Evolutionary conservation across 92 coral and sea anemone species (phyloP).

Genomic region (Nematostella vectensis): DNA sequence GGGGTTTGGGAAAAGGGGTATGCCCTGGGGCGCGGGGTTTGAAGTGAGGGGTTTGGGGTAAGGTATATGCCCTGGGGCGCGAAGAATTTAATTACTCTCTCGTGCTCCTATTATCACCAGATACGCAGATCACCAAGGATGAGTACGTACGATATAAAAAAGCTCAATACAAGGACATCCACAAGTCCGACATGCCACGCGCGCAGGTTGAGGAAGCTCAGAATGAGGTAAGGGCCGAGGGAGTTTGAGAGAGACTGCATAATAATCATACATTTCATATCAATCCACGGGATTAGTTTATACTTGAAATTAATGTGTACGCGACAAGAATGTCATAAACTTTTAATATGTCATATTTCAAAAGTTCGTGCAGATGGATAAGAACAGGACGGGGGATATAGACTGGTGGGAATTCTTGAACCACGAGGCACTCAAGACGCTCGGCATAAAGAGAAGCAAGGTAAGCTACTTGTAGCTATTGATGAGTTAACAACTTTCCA

Average conservation of each 20-base stretch:
- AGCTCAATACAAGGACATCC: slow-evolving; percentile 53
- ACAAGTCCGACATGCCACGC: slow-evolving; percentile 44
- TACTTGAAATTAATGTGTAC: too few relatives aligned
- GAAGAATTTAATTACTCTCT: too few relatives aligned
- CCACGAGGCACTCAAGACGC: slow-evolving; percentile 71
- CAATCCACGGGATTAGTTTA: neutral
- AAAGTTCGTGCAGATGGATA: slow-evolving; percentile 79
- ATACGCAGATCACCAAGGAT: slow-evolving; percentile 63
- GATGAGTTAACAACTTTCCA: too few relatives aligned
- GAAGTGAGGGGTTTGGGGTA: too few relatives aligned
- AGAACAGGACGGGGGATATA: slow-evolving; percentile 79
- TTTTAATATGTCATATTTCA: too few relatives aligned
- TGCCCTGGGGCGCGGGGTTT: too few relatives aligned
- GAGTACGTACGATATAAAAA: slow-evolving; percentile 58
- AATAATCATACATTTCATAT: too few relatives aligned
- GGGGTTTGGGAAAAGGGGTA: too few relatives aligned
- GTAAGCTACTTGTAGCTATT: slow-evolving; percentile 20
- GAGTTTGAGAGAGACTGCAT: too few relatives aligned
- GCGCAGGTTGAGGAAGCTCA: slow-evolving; percentile 43
- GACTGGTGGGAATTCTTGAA: slow-evolving; percentile 99
- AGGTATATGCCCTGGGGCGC: too few relatives aligned
- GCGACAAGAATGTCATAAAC: too few relatives aligned
- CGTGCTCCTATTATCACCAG: slow-evolving; percentile 24
- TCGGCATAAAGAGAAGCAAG: slow-evolving; percentile 74
- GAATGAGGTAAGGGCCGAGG: slow-evolving; percentile 61